phyloP scores from a whole-genome alignment of 2,888 invertebrate species.

The Lasioglossum morio region DNA sequence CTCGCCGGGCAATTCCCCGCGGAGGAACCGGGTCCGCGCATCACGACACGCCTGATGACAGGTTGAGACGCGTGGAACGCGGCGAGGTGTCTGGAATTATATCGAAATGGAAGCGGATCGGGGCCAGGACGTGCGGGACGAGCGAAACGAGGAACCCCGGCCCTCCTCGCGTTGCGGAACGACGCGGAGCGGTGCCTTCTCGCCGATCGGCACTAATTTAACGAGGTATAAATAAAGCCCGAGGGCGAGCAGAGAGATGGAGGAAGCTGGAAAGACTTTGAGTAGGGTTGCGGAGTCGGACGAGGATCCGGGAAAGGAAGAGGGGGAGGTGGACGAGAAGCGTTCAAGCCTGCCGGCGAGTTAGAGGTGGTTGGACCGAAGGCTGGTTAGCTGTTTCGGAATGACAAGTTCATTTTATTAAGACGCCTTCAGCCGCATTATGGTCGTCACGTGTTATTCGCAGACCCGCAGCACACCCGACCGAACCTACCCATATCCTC shows the following conservation, averaged over 20 bases:
- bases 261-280: conserved; percentile 68
- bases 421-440: conserved; percentile 79
- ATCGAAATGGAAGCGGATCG: conserved; percentile 61
- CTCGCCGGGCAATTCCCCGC: background rate
- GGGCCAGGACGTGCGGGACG: conserved; percentile 45
- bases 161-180: conserved; percentile 60
- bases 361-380: conserved; percentile 71
- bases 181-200: background rate
- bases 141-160: conserved; percentile 47
- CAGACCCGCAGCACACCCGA: conserved; percentile 68
- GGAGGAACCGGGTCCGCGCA: background rate
- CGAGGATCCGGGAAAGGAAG: conserved; percentile 20
- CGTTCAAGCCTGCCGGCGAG: conserved; percentile 65
- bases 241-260: conserved; percentile 54
- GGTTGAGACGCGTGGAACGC: conserved; percentile 68
- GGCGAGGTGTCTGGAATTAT: conserved; percentile 68
- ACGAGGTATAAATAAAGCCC: conserved; percentile 81
- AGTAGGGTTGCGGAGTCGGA: conserved; percentile 61
- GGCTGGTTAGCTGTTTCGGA: conserved; percentile 77
- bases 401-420: conserved; percentile 83
- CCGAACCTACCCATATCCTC: conserved; percentile 67
- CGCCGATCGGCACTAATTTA: conserved; percentile 81
- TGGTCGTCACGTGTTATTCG: conserved; percentile 77
- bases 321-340: conserved; percentile 46
- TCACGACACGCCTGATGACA: conserved; percentile 56